These are phyloP conservation scores for Falco cherrug DNA, from an alignment of 2,797 vertebrate genomes.

Conservation along the genomic window DNA sequence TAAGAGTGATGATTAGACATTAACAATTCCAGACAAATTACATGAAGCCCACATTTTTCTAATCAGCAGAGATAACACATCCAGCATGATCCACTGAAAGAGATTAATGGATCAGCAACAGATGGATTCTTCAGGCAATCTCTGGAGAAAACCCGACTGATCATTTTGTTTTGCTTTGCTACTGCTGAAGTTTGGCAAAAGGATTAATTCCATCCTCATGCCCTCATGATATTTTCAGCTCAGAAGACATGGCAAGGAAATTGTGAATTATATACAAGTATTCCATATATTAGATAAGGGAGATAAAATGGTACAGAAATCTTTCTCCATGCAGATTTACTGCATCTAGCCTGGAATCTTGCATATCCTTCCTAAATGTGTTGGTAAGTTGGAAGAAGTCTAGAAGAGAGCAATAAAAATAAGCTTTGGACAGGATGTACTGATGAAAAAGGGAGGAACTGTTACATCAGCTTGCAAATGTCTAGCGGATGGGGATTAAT, in stretches of 20 bases:
- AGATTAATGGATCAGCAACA: not conserved
- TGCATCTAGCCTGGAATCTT: not conserved
- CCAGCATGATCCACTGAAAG: not conserved
- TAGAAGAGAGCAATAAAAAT: not conserved
- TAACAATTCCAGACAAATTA: not conserved
- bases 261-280: not conserved
- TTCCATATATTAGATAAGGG: not conserved
- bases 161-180: not conserved
- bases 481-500: conserved; percentile 12
- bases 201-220: not conserved
- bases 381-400: not conserved
- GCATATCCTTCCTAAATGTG: not conserved
- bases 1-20: not conserved
- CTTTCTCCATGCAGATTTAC: not conserved
- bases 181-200: not conserved
- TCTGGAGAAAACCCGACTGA: not conserved
- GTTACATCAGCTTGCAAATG: conserved; percentile 38
- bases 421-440: conserved; percentile 15
- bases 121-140: not conserved
- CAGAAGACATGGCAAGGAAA: not conserved
- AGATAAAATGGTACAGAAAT: not conserved
- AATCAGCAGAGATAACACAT: conserved; percentile 2
- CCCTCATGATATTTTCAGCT: not conserved
- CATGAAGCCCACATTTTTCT: not conserved
- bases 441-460: conserved; percentile 49